These are phyloP conservation scores for Euborellia annulipes DNA, from an alignment of 1,140 invertebrate genomes.

Conservation along the genomic window DNA sequence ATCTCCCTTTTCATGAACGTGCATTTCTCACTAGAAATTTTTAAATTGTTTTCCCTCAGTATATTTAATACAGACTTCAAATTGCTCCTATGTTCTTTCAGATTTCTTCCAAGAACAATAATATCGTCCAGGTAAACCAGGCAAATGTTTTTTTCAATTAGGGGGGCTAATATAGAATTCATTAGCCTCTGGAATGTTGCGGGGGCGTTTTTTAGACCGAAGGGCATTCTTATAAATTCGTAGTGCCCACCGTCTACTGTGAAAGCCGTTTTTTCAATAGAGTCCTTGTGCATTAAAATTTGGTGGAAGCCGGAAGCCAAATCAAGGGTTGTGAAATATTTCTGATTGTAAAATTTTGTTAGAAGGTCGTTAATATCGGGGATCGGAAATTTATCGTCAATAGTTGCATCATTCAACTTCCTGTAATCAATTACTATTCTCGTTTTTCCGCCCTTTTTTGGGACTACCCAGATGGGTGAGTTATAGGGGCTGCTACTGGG, in stretches of 20 bases:
- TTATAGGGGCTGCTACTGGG: too few relatives aligned
- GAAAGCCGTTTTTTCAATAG: slow-evolving; percentile 22
- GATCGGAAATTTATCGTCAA: slow-evolving; percentile 33
- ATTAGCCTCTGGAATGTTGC: slow-evolving; percentile 24
- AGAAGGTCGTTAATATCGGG: slow-evolving; percentile 33
- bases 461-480: too few relatives aligned
- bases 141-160: slow-evolving; percentile 13
- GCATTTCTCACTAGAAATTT: slow-evolving; percentile 16
- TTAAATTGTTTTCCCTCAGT: slow-evolving; percentile 9
- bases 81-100: slow-evolving; percentile 3
- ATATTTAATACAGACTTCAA: slow-evolving; percentile 12
- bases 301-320: slow-evolving; percentile 30
- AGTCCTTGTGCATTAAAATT: slow-evolving; percentile 20
- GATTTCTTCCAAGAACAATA: not conserved
- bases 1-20: slow-evolving; percentile 11
- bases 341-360: slow-evolving; percentile 27
- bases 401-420: slow-evolving; percentile 26
- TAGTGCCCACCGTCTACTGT: slow-evolving; percentile 16
- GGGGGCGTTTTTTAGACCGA: slow-evolving; percentile 20
- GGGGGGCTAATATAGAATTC: slow-evolving; percentile 20
- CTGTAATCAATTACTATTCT: slow-evolving; percentile 26
- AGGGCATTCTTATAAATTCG: slow-evolving; percentile 19
- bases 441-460: too few relatives aligned
- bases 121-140: slow-evolving; percentile 24
- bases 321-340: slow-evolving; percentile 33